A percentile compares a stretch with the other conserved stretches of the same genome.
These are phyloP conservation scores for Rhagoletis pomonella DNA, from an alignment of 1,140 invertebrate species.

Conservation along the genomic window DNA sequence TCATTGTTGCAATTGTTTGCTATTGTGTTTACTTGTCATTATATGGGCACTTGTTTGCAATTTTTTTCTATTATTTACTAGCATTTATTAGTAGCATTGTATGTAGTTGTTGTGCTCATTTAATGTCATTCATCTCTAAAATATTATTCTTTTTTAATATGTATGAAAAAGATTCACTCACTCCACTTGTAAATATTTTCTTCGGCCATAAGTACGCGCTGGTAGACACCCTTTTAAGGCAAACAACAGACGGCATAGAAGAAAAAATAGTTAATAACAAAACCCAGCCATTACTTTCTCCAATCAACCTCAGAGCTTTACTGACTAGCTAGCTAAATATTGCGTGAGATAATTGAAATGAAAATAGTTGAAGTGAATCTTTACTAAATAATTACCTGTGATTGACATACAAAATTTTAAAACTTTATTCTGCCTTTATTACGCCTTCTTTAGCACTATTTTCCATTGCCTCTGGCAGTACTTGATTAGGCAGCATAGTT, in stretches of 20 bases:
- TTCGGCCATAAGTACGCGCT: neutral
- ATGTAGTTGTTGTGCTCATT: constrained; percentile 5
- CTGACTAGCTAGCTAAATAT: neutral
- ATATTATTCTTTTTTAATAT: neutral
- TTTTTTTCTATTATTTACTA: constrained; percentile 2
- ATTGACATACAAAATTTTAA: neutral
- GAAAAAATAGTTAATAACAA: constrained; percentile 18
- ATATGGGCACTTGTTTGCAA: neutral
- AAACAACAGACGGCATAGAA: neutral
- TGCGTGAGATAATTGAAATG: constrained; percentile 35
- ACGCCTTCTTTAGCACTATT: neutral
- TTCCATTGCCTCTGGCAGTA: neutral
- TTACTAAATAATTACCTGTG: neutral
- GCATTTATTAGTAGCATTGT: neutral
- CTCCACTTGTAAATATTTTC: constrained; percentile 3
- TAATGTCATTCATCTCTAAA: neutral
- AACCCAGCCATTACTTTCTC: constrained; percentile 13
- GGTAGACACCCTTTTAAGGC: neutral
- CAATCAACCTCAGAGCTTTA: neutral
- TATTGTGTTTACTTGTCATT: neutral
- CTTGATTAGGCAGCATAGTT: neutral
- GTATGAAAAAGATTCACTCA: neutral
- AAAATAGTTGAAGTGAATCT: neutral
- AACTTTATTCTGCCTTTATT: neutral
- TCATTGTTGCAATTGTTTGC: neutral